Conservation (phyloP, 2,797 vertebrate genomes). For the Eutrigla gurnardus region DNA sequence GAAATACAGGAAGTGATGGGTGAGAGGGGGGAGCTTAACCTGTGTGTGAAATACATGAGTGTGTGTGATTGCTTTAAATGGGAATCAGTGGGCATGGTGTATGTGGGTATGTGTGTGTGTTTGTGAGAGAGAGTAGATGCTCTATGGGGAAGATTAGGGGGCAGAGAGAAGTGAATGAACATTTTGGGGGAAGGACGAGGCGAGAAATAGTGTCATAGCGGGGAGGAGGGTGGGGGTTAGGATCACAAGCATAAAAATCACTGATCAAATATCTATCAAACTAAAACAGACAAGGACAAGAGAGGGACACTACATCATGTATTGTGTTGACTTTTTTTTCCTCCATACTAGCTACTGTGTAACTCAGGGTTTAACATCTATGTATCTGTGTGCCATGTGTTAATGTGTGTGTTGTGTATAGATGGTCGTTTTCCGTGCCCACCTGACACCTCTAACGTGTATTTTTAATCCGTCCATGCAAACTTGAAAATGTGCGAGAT, state of each 20-base stretch:
- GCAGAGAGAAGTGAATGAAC: slow-evolving; percentile 60
- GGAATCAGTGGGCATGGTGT: slow-evolving; percentile 21
- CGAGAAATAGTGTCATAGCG: slow-evolving; percentile 62
- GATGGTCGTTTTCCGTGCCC: slow-evolving; percentile 10
- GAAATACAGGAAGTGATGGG: slow-evolving; percentile 23
- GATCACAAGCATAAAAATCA: slow-evolving; percentile 81
- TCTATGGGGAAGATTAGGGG: slow-evolving; percentile 36
- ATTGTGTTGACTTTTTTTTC: slow-evolving; percentile 73
- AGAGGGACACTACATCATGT: slow-evolving; percentile 80
- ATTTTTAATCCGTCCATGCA: slow-evolving; percentile 47
- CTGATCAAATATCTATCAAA: slow-evolving; percentile 82
- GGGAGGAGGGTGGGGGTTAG: slow-evolving; percentile 53
- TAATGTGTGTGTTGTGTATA: slow-evolving; percentile 9
- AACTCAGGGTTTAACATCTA: slow-evolving; percentile 82
- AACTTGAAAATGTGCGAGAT: slow-evolving; percentile 30
- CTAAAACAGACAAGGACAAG: slow-evolving; percentile 83
- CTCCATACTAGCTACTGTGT: slow-evolving; percentile 81
- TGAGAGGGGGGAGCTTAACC: slow-evolving; percentile 15
- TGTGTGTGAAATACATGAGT: slow-evolving; percentile 57
- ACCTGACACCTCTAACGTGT: slow-evolving; percentile 39
- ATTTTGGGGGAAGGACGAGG: slow-evolving; percentile 1
- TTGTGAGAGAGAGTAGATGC: slow-evolving; percentile 17
- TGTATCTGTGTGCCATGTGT: slow-evolving; percentile 56
- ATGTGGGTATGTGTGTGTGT: slow-evolving; percentile 11
- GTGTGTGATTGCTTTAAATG: slow-evolving; percentile 40